Percentiles rank a stretch among this genome's conserved stretches.
These are phyloP conservation scores for Lathamus discolor DNA, from an alignment of 2,113 vertebrate species.

Conservation along the genomic window DNA sequence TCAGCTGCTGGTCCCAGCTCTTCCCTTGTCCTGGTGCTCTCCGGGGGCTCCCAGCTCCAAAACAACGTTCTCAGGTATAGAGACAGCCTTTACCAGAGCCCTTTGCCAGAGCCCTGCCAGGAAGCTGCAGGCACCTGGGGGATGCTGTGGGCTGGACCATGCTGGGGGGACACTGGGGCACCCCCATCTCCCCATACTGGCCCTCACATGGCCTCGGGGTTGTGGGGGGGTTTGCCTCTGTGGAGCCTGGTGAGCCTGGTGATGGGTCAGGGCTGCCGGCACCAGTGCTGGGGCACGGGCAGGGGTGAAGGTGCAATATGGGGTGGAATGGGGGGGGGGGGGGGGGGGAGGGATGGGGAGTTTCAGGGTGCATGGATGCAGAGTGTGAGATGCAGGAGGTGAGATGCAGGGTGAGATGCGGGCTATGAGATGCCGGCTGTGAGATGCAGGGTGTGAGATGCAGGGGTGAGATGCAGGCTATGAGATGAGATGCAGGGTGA, in stretches of 20 bases:
- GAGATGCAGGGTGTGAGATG: too few relatives aligned
- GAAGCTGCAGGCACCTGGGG: neutral
- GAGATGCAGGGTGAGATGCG: too few relatives aligned
- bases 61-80: neutral
- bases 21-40: neutral
- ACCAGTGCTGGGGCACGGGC: neutral
- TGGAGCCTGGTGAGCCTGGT: fast-evolving
- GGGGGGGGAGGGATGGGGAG: too few relatives aligned
- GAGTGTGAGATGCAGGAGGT: neutral
- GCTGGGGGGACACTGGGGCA: neutral
- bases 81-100: neutral
- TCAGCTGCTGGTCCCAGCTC: neutral
- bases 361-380: neutral
- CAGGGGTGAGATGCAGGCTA: neutral
- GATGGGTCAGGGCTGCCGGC: neutral
- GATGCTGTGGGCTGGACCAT: fast-evolving
- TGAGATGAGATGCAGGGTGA: neutral
- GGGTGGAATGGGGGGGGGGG: neutral
- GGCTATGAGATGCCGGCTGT: too few relatives aligned
- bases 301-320: too few relatives aligned
- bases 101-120: neutral
- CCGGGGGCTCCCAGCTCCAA: neutral
- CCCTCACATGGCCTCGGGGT: fast-evolving
- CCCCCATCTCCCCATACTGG: neutral
- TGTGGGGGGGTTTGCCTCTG: fast-evolving